A percentile compares a stretch with the other conserved stretches of the same genome.
Evolutionary conservation across 2,888 invertebrate species (phyloP).

Genomic region (Platypus cylindrus): DNA sequence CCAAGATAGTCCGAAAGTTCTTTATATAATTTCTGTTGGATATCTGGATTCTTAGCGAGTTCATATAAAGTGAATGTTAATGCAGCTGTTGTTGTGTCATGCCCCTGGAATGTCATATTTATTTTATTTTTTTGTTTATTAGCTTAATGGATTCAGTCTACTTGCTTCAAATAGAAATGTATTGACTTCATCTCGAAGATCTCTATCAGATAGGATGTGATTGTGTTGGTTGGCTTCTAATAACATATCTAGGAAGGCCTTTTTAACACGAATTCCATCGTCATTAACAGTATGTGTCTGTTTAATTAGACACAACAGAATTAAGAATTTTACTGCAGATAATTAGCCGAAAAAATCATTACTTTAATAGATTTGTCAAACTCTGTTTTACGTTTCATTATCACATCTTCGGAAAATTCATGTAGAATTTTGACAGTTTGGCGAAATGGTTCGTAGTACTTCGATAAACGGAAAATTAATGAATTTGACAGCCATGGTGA

Average conservation of each 20-base stretch:
- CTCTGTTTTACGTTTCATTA: slow-evolving; percentile 38
- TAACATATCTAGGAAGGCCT: slow-evolving; percentile 27
- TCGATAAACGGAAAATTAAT: slow-evolving; percentile 19
- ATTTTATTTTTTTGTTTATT: too few relatives aligned
- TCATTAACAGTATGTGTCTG: slow-evolving; percentile 8
- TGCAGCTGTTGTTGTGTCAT: slow-evolving; percentile 43
- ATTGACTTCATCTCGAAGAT: slow-evolving; percentile 44
- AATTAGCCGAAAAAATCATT: too few relatives aligned
- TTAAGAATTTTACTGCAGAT: too few relatives aligned
- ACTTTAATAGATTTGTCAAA: too few relatives aligned
- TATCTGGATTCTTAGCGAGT: slow-evolving; percentile 37
- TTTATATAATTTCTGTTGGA: slow-evolving; percentile 32
- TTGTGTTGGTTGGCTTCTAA: slow-evolving; percentile 37
- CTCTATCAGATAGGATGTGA: slow-evolving; percentile 33
- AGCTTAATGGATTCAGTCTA: too few relatives aligned
- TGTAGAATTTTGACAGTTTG: slow-evolving; percentile 38
- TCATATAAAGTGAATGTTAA: slow-evolving; percentile 40
- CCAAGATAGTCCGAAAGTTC: slow-evolving; percentile 25
- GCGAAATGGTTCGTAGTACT: slow-evolving; percentile 31
- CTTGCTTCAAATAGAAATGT: slow-evolving; percentile 44
- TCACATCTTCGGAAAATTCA: slow-evolving; percentile 43
- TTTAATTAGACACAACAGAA: too few relatives aligned
- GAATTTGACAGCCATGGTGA: slow-evolving; percentile 22
- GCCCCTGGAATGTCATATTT: slow-evolving; percentile 30
- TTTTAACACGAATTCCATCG: slow-evolving; percentile 20